Conservation (phyloP, 2,888 invertebrate genomes). For the Himalopsyche tibetana region DNA sequence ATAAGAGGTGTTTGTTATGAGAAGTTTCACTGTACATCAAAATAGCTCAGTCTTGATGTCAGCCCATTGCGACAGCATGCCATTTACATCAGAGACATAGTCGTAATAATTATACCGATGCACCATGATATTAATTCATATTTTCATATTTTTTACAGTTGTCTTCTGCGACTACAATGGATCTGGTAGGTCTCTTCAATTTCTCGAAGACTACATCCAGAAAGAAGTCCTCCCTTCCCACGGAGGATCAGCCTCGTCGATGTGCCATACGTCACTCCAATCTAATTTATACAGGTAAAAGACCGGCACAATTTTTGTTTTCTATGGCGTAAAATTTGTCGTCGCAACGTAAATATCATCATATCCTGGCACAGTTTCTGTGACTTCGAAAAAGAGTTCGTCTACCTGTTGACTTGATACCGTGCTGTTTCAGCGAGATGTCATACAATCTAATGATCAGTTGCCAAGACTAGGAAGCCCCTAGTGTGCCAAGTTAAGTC, state of each 20-base stretch:
- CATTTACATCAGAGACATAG: no score
- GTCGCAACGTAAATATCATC: not conserved
- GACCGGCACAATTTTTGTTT: not conserved
- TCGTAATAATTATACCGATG: no score
- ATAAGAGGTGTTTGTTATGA: no score
- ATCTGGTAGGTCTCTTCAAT: slow-evolving; percentile 88
- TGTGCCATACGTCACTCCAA: slow-evolving; percentile 90
- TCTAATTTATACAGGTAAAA: slow-evolving; percentile 88
- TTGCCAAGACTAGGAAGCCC: slow-evolving; percentile 1
- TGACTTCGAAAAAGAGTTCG: not conserved
- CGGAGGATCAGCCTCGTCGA: slow-evolving; percentile 86
- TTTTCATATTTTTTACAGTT: slow-evolving; percentile 76
- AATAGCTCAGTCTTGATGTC: no score
- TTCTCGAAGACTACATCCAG: slow-evolving; percentile 89
- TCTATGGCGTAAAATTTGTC: not conserved
- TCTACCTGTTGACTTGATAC: not conserved
- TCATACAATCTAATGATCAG: not conserved
- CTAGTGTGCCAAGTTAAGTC: slow-evolving; percentile 27
- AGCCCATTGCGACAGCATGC: no score
- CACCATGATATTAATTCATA: not conserved
- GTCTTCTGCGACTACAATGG: slow-evolving; percentile 93
- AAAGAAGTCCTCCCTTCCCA: slow-evolving; percentile 89
- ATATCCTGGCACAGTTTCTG: not conserved
- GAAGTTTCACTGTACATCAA: no score
- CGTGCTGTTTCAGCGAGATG: not conserved